Base-by-base conservation (phyloP, 2,888 invertebrate genomes). In the Drosophila quinaria region DNA sequence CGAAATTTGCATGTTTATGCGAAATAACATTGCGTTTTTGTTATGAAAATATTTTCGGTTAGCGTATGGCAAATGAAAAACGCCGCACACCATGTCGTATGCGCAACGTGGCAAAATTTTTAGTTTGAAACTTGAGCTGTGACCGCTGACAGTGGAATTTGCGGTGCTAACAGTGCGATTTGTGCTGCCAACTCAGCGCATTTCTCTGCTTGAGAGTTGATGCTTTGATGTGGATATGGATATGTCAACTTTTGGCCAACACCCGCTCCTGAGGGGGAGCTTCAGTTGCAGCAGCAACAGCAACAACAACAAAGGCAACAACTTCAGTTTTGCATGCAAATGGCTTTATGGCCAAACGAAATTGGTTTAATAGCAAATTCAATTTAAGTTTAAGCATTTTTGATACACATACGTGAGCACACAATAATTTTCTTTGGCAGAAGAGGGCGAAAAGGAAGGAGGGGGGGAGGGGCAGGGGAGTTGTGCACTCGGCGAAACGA, bases 1-100 rank as follows among this genome's bases (percentile, higher is more conserved):
- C 70, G 69, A 87, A 89, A 86, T 86, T 89, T 86, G 87, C 85
- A 86, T 86, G 88, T 86, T 86, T 87, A 89, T 86, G 85, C 65
- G 85, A 89, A 86, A 88, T 72, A 73, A 77, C 77, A 77, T 70
- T 79, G 67, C 75, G 65, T 69, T 77, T 58, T 71, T 77, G 65
- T 70, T 78, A 72, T 72, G 87, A 87, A 87, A 67, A 81, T 79
- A 39, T 58, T 13, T 19, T 56, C 15, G 68, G 47, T 59, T 73
- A 46, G 46, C 73, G 8, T 11, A 35, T n/a, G 54, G 44, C n/a
- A 50, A 39, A 49, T 29, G 29, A 15, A 19, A 50, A 25, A 17
- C 37, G 51, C 17, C 33, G 74, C 50, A 62, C 74, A 62, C 62
- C 49, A 50, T 19, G 69, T 63, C 78, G 79, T 78, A 80, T 80